phyloP scores from a whole-genome alignment of 37 sponge, comb jelly and placozoan species.

The Halichondria panicea region DNA sequence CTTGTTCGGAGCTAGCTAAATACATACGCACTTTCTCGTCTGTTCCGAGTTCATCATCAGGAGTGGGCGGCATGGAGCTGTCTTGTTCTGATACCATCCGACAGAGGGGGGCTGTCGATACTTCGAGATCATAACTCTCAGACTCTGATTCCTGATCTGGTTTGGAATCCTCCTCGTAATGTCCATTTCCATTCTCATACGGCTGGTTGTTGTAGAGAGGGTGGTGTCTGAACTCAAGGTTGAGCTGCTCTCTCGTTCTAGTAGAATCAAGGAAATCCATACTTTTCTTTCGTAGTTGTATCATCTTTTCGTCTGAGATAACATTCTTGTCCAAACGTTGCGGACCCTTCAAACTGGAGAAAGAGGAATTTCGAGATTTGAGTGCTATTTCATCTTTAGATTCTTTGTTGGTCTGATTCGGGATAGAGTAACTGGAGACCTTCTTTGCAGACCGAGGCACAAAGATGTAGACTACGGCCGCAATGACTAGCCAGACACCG shows the following conservation, averaged over 20 bases:
- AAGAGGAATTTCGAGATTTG: not conserved
- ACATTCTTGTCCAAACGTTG: conserved; percentile 23
- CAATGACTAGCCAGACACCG: conserved; percentile 31
- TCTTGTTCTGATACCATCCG: not conserved
- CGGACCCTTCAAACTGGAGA: no score
- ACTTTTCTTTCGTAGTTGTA: conserved; percentile 50
- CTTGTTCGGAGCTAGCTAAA: not conserved
- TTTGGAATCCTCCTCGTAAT: not conserved
- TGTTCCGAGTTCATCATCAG: not conserved
- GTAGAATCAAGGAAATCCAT: conserved; percentile 31
- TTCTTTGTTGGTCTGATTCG: no score
- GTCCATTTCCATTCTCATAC: not conserved
- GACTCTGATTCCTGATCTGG: conserved; percentile 8
- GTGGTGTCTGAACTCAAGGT: conserved; percentile 22
- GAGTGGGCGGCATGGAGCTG: not conserved
- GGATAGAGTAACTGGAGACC: no score
- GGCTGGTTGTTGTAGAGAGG: no score
- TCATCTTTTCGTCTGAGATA: conserved; percentile 50
- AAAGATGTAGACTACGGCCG: conserved; percentile 28
- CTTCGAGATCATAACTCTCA: not conserved
- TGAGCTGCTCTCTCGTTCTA: conserved; percentile 13
- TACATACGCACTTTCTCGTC: no score
- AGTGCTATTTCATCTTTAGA: no score
- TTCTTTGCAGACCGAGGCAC: conserved; percentile 20
- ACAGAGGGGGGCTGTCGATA: not conserved